These are phyloP conservation scores for Rhinatrema bivittatum DNA, from an alignment of 2,797 vertebrate genomes.

Conservation along the genomic window DNA sequence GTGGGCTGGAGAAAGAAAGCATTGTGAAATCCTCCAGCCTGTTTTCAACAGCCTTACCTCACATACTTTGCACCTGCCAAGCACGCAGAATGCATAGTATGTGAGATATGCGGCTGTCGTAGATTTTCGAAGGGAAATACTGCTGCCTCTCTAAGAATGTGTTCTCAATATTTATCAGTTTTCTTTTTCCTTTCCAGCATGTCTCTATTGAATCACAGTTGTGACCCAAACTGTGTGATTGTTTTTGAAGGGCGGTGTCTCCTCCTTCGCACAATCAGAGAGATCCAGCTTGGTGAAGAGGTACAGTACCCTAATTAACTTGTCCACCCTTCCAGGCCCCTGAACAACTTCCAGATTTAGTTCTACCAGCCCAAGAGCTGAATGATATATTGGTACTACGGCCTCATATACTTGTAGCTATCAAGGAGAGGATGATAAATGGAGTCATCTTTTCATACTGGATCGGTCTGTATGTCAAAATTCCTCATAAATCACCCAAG, in stretches of 20 bases:
- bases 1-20: too few species aligned
- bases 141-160: too few species aligned
- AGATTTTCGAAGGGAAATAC: too few species aligned
- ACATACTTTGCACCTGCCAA: too few species aligned
- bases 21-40: too few species aligned
- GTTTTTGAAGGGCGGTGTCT: slow-evolving; percentile 79
- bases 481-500: slow-evolving; percentile 32
- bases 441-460: slow-evolving; percentile 38
- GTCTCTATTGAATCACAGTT: slow-evolving; percentile 93
- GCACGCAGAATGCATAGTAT: too few species aligned
- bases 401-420: slow-evolving; percentile 33
- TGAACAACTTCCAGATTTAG: slow-evolving; percentile 44
- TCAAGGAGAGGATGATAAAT: slow-evolving; percentile 23
- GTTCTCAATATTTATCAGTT: slow-evolving; percentile 14
- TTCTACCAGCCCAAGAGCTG: slow-evolving; percentile 44
- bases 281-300: slow-evolving; percentile 77
- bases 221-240: slow-evolving; percentile 87
- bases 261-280: slow-evolving; percentile 69
- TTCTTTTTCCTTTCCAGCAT: slow-evolving; percentile 57
- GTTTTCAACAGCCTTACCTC: too few species aligned
- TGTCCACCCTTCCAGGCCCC: slow-evolving; percentile 31
- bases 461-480: slow-evolving; percentile 37
- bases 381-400: slow-evolving; percentile 42
- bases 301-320: slow-evolving; percentile 91
- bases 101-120: too few species aligned